These are phyloP conservation scores for Haplotaxodon microlepis DNA, from an alignment of 2,113 vertebrate genomes.

Conservation along the genomic window DNA sequence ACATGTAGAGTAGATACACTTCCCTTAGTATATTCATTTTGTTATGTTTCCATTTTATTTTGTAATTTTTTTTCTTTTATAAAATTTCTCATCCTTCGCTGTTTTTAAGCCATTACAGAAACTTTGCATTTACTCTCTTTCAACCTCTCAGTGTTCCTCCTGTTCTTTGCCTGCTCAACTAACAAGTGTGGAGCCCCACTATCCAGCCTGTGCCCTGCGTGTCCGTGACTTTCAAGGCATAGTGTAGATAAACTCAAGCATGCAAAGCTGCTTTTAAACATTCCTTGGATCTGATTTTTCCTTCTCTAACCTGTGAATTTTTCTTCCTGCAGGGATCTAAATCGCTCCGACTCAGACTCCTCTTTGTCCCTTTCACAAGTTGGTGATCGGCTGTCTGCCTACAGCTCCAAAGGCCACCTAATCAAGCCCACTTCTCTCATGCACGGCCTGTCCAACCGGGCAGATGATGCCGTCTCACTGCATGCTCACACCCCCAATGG, in stretches of 20 bases:
- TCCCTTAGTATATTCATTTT: neutral
- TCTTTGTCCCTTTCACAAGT: constrained; percentile 87
- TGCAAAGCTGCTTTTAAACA: neutral
- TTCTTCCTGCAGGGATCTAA: constrained; percentile 77
- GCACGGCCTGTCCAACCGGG: constrained; percentile 49
- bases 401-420: constrained; percentile 71
- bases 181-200: constrained; percentile 43
- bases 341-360: constrained; percentile 91
- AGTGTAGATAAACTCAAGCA: constrained; percentile 21
- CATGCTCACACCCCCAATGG: constrained; percentile 73
- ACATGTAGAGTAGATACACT: neutral
- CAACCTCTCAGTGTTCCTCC: neutral
- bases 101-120: neutral
- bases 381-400: constrained; percentile 75
- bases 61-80: neutral
- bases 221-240: constrained; percentile 19
- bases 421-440: constrained; percentile 78
- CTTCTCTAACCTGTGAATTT: neutral
- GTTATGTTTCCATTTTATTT: neutral
- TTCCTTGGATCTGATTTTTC: neutral
- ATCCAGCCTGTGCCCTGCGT: constrained; percentile 18
- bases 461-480: constrained; percentile 66
- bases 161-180: constrained; percentile 31
- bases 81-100: neutral
- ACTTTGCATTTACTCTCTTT: neutral